phyloP scores from a whole-genome alignment of 92 coral and sea anemone species.

The Palythoa grandiflora region DNA sequence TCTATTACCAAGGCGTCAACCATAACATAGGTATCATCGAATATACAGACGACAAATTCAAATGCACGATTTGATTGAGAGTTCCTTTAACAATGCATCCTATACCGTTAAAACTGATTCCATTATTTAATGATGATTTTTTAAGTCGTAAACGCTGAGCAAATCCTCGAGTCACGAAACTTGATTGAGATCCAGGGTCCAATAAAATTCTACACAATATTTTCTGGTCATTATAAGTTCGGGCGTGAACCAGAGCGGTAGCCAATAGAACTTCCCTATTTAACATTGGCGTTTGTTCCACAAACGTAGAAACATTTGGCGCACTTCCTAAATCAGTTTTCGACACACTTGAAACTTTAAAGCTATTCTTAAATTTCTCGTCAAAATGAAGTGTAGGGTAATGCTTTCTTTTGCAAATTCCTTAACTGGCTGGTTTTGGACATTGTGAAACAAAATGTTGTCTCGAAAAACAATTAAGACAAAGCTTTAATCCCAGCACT shows the following conservation, averaged over 20 bases:
- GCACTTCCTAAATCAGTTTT: conserved; percentile 15
- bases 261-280: conserved; percentile 28
- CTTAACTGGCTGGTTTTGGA: conserved; percentile 19
- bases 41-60: conserved; percentile 31
- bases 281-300: conserved; percentile 1
- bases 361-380: conserved; percentile 11
- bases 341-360: conserved; percentile 13
- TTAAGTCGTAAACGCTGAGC: conserved; percentile 22
- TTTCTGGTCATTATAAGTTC: conserved; percentile 38
- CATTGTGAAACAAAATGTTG: conserved; percentile 22
- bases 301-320: conserved; percentile 23
- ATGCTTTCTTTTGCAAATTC: conserved; percentile 23
- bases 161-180: conserved; percentile 50
- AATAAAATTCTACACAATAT: conserved; percentile 37
- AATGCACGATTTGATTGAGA: conserved; percentile 24
- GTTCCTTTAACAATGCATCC: conserved; percentile 47
- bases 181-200: conserved; percentile 47
- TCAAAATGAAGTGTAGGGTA: conserved; percentile 13
- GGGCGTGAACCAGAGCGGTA: conserved; percentile 25
- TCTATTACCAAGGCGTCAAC: conserved; percentile 48
- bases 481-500: conserved; percentile 2
- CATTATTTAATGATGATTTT: conserved; percentile 27
- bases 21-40: conserved; percentile 22
- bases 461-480: conserved; percentile 10
- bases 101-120: conserved; percentile 38